Percentiles rank a stretch among this genome's conserved stretches.
Conservation (phyloP, 2,113 vertebrate species). For the Ceuthmochares aereus region DNA sequence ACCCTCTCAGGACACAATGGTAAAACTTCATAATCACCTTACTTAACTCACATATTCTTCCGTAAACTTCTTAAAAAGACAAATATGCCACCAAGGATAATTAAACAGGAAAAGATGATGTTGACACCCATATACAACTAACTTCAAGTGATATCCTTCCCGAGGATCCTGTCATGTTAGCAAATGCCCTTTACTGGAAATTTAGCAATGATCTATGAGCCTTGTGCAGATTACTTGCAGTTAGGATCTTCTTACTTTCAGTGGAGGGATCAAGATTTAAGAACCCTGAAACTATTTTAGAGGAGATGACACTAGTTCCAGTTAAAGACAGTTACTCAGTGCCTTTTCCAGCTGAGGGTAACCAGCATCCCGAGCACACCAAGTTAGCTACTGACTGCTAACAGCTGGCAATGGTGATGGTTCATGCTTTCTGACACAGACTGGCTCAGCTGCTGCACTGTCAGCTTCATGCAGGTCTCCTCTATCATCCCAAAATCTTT, state of each 20-base stretch:
- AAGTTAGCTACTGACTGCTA: not conserved
- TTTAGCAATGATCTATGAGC: not conserved
- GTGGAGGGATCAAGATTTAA: not conserved
- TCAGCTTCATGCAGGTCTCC: not conserved
- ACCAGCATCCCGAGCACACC: not conserved
- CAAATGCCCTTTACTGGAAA: not conserved
- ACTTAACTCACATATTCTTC: not conserved
- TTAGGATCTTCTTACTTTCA: not conserved
- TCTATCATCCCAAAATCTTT: not conserved
- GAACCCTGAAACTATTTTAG: not conserved
- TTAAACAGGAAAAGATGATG: not conserved
- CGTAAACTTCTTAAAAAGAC: not conserved
- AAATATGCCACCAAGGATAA: not conserved
- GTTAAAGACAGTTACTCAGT: not conserved
- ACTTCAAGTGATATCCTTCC: not conserved
- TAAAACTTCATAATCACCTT: not conserved
- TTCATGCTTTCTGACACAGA: not conserved
- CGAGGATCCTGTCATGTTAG: accelerated
- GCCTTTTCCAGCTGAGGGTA: not conserved
- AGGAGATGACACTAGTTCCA: not conserved
- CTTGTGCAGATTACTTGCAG: not conserved
- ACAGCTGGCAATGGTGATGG: not conserved
- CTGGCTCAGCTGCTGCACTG: not conserved
- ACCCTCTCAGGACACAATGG: not conserved
- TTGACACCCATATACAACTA: not conserved